Base-by-base conservation (phyloP, 2,113 vertebrate species). In the Gnathonemus echidnorhynchus region DNA sequence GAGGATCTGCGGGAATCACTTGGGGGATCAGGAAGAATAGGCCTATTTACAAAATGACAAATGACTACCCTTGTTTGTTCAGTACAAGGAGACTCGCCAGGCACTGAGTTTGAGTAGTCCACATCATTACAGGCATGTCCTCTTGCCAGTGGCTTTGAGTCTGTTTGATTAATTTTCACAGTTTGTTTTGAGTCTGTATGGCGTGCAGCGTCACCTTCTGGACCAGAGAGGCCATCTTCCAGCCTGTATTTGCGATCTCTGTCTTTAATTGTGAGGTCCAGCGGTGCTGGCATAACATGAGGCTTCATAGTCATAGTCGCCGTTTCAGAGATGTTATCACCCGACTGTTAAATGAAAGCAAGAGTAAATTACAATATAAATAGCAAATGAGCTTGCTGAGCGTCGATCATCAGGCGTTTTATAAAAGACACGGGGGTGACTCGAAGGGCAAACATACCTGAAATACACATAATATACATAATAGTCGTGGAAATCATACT, bases 241-340 rank as follows among this genome's bases (percentile, higher is more conserved):
- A 89, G 88, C 49, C 87, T 19, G 88, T 85, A 84, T 70, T 50
- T 90, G 31, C 85, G 90, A 56, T 92, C 92, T 84, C 94, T 92
- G 88, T 83, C 80, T 15, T 91, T 93, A 87, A 93, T 95, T 92
- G 94, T 93, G 88, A 96, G 91, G 92, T 96, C 96, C 93, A 96
- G 94, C 90, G 96, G 96, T 58, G 91, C 93, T 53, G 93, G 27
- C 89, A 93, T 91, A 17, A 90, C 92, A 91, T 92, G 90, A 91
- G 92, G 91, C 88, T 93, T 94, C 95, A 95, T 96, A 88, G 95
- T 96, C 94, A 95, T 95, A 90, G 89, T 92, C 90, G 92, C 91
- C 90, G 93, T 11, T 45, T 17, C 19, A 15, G 48, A 48, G 21
- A 24, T 58, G 24, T 5, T 49, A 17, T 87, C 49, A 50, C 17